A percentile compares a stretch with the other conserved stretches of the same genome.
Evolutionary conservation across 1,140 invertebrate genomes (phyloP).

Genomic region (Drosophila busckii): DNA sequence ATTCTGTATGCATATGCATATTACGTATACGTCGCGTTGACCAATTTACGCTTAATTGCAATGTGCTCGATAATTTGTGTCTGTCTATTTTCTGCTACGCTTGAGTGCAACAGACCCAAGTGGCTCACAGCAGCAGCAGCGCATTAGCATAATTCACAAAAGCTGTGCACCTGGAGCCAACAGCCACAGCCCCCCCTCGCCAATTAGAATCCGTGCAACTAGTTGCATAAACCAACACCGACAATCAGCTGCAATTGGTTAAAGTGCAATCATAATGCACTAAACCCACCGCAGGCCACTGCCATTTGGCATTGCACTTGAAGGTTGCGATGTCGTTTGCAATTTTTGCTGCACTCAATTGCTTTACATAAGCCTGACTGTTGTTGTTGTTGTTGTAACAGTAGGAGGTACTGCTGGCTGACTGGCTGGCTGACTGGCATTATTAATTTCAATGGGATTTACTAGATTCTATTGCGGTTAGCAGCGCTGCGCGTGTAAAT

Average conservation of each 20-base stretch:
- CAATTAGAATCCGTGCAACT: no score
- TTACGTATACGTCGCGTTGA: constrained; percentile 33
- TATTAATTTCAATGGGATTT: constrained; percentile 40
- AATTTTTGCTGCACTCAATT: constrained; percentile 27
- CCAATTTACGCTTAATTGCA: constrained; percentile 32
- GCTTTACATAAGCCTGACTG: constrained; percentile 26
- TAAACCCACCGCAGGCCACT: constrained; percentile 17
- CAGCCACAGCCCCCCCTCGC: no score
- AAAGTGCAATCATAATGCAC: constrained; percentile 43
- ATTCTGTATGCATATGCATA: constrained; percentile 33
- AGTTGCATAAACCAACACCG: constrained; percentile 28
- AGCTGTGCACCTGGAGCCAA: constrained; percentile 19
- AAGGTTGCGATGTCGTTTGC: constrained; percentile 32
- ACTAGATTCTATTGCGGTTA: constrained; percentile 13
- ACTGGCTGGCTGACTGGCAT: not conserved
- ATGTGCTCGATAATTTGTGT: constrained; percentile 22
- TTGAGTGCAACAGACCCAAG: constrained; percentile 31
- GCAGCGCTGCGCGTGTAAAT: no score
- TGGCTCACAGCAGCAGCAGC: constrained; percentile 14
- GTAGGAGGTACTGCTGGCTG: no score
- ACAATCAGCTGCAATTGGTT: constrained; percentile 41
- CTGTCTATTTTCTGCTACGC: constrained; percentile 7
- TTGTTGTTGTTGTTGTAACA: no score
- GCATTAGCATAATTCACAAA: constrained; percentile 40
- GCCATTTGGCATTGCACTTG: constrained; percentile 12